A percentile compares a stretch with the other conserved stretches of the same genome.
phyloP scores from a whole-genome alignment of 1,140 invertebrate genomes.

The Nasonia longicornis region DNA sequence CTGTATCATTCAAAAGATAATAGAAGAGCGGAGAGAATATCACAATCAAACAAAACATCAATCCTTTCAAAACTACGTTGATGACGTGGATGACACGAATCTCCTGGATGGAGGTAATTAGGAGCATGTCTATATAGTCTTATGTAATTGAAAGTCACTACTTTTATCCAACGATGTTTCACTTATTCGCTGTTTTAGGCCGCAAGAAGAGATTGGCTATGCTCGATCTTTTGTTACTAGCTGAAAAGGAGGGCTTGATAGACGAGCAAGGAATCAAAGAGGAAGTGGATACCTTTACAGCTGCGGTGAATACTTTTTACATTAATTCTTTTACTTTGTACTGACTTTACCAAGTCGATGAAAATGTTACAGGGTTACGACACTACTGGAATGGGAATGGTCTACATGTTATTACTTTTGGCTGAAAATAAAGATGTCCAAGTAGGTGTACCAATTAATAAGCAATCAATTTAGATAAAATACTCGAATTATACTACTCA shows the following conservation, averaged over 20 bases:
- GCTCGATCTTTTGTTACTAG: constrained; percentile 81
- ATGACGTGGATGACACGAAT: neutral
- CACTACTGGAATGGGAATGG: constrained; percentile 68
- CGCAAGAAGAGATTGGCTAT: constrained; percentile 78
- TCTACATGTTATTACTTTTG: neutral
- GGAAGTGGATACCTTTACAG: constrained; percentile 88
- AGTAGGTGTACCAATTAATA: constrained; percentile 72
- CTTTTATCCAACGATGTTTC: too few relatives aligned
- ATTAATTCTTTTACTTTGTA: neutral
- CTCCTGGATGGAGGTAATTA: neutral
- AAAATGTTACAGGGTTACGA: constrained; percentile 70
- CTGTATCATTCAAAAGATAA: neutral
- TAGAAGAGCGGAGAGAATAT: neutral
- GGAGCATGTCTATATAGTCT: too few relatives aligned
- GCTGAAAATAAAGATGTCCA: neutral
- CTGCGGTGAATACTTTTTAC: constrained; percentile 71
- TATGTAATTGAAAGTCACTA: too few relatives aligned
- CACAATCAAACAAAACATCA: neutral
- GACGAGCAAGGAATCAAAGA: constrained; percentile 78
- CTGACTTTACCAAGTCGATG: neutral
- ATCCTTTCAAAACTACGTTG: neutral
- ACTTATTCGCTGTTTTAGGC: constrained; percentile 26
- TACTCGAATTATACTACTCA: neutral
- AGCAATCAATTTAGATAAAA: neutral
- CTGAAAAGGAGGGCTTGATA: constrained; percentile 68